Evolutionary conservation across 2,797 vertebrate species (phyloP).

Genomic region (Rhinogobio ventralis): DNA sequence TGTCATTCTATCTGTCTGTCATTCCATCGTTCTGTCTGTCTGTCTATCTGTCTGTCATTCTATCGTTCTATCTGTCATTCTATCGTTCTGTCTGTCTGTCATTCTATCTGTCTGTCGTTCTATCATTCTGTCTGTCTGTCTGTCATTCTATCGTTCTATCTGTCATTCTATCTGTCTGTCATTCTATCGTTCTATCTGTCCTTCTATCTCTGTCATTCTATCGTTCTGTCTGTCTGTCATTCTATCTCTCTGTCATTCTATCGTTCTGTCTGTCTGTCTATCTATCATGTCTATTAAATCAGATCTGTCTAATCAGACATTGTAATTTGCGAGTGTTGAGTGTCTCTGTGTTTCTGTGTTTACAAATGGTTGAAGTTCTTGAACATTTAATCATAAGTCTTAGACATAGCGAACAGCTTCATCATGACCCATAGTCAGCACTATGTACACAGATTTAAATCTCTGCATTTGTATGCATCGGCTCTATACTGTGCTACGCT

Average conservation of each 20-base stretch:
- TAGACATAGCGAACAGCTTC: not conserved
- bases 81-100: not conserved
- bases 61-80: not conserved
- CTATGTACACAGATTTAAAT: slow-evolving; percentile 41
- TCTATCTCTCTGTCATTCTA: not conserved
- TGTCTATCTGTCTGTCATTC: no score
- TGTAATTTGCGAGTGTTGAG: not conserved
- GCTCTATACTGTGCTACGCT: slow-evolving; percentile 32
- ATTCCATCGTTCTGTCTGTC: accelerated
- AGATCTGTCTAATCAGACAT: not conserved
- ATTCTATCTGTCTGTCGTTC: not conserved
- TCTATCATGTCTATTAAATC: not conserved
- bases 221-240: not conserved
- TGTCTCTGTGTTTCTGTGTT: not conserved
- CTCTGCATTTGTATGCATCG: slow-evolving; percentile 49
- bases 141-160: not conserved
- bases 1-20: not conserved
- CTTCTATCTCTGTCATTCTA: not conserved
- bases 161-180: not conserved
- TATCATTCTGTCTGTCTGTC: not conserved
- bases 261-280: accelerated
- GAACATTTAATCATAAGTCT: slow-evolving; percentile 15
- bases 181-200: not conserved
- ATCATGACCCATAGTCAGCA: slow-evolving; percentile 25
- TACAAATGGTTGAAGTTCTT: slow-evolving; percentile 11